Evolutionary conservation across 64 coral and sea anemone genomes (phyloP).

Genomic region (Astreopora myriophthalma): DNA sequence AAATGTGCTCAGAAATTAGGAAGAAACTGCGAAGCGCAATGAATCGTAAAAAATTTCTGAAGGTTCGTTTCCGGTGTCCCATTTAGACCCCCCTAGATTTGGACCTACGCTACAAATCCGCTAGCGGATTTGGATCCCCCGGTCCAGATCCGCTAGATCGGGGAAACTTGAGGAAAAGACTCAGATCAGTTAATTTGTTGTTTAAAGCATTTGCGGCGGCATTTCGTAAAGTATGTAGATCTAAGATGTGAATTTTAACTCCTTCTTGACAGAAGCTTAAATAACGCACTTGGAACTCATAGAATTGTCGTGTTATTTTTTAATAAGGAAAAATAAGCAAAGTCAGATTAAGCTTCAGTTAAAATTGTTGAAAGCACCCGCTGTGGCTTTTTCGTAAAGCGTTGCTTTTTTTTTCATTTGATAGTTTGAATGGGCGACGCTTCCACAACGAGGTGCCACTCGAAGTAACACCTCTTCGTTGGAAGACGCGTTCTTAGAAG

Average conservation of each 20-base stretch:
- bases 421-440: background rate
- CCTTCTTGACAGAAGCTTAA: background rate
- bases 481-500: background rate
- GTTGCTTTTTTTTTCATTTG: background rate
- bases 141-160: background rate
- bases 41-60: too few relatives aligned
- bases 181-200: background rate
- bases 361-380: background rate
- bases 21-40: too few relatives aligned
- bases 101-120: background rate
- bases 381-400: background rate
- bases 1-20: too few relatives aligned
- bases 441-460: background rate
- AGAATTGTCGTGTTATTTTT: background rate
- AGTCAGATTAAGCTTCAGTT: background rate
- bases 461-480: background rate
- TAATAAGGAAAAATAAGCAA: background rate
- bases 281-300: background rate
- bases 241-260: background rate
- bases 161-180: background rate
- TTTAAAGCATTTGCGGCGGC: too few relatives aligned
- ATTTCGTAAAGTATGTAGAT: too few relatives aligned
- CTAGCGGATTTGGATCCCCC: background rate
- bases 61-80: too few relatives aligned
- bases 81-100: background rate